A percentile compares a stretch with the other conserved stretches of the same genome.
Conservation (phyloP, 2,113 vertebrate species). For the Brienomyrus brachyistius region DNA sequence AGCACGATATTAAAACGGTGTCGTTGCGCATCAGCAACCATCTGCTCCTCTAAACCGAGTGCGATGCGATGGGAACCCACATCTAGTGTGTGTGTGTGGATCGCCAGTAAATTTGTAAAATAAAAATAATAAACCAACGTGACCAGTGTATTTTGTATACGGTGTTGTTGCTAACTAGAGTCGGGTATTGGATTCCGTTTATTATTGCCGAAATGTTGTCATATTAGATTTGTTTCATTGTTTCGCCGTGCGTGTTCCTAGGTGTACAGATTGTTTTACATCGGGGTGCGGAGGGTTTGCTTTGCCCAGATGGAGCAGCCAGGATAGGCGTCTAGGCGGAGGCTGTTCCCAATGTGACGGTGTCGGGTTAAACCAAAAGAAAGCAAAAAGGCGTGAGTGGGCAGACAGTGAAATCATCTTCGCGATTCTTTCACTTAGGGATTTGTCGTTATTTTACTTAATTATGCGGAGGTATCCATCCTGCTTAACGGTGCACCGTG, state of each 20-base stretch:
- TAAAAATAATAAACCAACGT: background rate
- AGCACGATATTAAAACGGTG: background rate
- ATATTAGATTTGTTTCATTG: background rate
- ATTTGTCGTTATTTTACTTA: constrained; percentile 33
- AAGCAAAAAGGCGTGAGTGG: background rate
- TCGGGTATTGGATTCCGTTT: background rate
- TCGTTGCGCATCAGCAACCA: background rate
- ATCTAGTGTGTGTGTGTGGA: background rate
- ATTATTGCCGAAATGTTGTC: background rate
- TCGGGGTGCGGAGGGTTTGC: background rate
- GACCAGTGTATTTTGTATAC: background rate
- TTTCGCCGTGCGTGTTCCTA: background rate
- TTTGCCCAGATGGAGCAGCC: background rate
- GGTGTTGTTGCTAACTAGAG: background rate
- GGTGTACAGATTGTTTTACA: background rate
- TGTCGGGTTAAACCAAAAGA: background rate
- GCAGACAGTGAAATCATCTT: background rate
- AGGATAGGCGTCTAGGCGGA: constrained; percentile 10
- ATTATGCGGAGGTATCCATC: constrained; percentile 36
- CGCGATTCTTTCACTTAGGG: constrained; percentile 22
- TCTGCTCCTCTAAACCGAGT: background rate
- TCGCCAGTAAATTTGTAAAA: background rate
- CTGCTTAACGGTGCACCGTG: constrained; percentile 16
- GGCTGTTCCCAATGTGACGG: background rate
- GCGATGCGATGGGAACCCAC: background rate